Percentiles rank a stretch among this genome's conserved stretches.
Evolutionary conservation across 35 echinoderm and acorn worm species (phyloP).

Genomic region (Ophioderma brevispina): DNA sequence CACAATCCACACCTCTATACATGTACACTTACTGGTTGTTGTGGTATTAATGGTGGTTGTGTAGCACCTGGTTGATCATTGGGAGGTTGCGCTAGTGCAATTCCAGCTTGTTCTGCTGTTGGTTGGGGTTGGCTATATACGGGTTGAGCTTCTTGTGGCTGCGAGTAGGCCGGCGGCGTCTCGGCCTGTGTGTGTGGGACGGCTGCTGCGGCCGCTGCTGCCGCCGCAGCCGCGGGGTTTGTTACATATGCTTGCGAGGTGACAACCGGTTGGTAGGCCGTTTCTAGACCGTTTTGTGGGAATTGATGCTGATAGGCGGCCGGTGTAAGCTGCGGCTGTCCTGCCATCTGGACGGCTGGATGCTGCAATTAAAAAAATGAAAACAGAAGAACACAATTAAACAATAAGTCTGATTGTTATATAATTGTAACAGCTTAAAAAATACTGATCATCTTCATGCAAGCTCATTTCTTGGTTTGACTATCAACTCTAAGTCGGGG

Average conservation of each 20-base stretch:
- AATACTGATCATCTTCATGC: too few relatives aligned
- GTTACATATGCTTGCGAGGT: constrained; percentile 5
- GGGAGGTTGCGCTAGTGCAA: constrained; percentile 31
- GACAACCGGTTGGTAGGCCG: constrained; percentile 43
- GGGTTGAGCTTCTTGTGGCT: constrained; percentile 41
- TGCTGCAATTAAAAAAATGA: background rate
- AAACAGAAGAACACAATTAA: background rate
- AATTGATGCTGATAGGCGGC: constrained; percentile 22
- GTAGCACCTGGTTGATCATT: constrained; percentile 45
- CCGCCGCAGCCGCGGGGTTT: constrained; percentile 28
- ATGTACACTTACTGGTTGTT: constrained; percentile 38
- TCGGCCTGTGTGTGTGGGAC: constrained; percentile 49
- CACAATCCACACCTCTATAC: background rate
- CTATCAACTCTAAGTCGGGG: too few relatives aligned
- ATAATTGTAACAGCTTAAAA: too few relatives aligned
- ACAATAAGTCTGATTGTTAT: too few relatives aligned
- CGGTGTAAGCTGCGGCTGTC: background rate
- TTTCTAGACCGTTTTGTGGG: constrained; percentile 56
- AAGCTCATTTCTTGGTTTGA: too few relatives aligned
- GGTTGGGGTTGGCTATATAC: constrained; percentile 52
- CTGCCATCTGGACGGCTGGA: constrained; percentile 25
- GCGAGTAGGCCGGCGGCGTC: constrained; percentile 50
- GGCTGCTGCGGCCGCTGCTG: constrained; percentile 27
- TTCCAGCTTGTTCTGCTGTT: constrained; percentile 45
- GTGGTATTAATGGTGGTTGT: constrained; percentile 33